Evolutionary conservation across 2,113 vertebrate species (phyloP).

Genomic region (Nyctibius bracteatus): DNA sequence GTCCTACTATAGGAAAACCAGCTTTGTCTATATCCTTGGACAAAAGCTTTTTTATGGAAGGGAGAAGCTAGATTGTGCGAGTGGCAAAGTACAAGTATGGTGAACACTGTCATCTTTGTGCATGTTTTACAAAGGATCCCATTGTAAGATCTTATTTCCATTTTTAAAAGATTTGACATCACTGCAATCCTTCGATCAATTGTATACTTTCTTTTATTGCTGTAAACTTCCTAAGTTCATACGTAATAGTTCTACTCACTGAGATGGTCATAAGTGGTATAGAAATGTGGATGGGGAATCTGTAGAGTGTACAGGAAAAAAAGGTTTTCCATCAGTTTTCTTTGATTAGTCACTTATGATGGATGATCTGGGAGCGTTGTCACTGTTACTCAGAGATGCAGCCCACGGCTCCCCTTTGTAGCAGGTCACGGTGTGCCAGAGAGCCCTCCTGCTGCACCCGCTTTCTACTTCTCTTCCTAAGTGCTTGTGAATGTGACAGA

Average conservation of each 20-base stretch:
- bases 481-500: background rate
- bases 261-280: background rate
- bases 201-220: background rate
- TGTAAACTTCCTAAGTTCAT: background rate
- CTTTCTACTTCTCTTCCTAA: rapidly evolving
- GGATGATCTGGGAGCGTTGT: background rate
- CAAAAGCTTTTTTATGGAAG: constrained; percentile 52
- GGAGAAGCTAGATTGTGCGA: constrained; percentile 41
- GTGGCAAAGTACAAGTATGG: background rate
- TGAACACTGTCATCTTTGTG: constrained; percentile 67
- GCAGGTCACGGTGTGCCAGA: rapidly evolving
- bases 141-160: constrained; percentile 33
- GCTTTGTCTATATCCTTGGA: background rate
- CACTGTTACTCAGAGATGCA: background rate
- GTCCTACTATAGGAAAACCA: constrained; percentile 25
- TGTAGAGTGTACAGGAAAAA: background rate
- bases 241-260: background rate
- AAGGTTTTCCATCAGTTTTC: background rate
- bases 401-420: background rate
- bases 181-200: background rate
- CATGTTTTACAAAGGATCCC: constrained; percentile 31
- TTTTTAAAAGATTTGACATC: constrained; percentile 45
- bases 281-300: background rate
- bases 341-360: rapidly evolving
- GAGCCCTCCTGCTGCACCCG: background rate